phyloP scores from a whole-genome alignment of 2,113 vertebrate species.

The Falcunculus frontatus region DNA sequence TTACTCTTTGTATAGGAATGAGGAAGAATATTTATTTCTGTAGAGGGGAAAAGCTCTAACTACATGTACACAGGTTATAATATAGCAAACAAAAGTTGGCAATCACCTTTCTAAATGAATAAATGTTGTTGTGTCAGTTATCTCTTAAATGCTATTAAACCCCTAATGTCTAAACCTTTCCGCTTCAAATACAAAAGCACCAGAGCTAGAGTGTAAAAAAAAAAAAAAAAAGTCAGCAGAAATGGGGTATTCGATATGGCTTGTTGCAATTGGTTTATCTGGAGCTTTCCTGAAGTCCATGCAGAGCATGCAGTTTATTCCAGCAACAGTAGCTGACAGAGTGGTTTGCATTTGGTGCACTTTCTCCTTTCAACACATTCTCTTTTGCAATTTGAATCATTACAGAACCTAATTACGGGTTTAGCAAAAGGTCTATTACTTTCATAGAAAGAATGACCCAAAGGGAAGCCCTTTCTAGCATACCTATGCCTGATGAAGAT shows the following conservation, averaged over 20 bases:
- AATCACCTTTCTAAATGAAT: not conserved
- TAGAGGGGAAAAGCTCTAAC: not conserved
- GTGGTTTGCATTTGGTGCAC: slow-evolving; percentile 16
- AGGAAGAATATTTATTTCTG: not conserved
- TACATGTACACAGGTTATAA: not conserved
- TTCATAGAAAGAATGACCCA: not conserved
- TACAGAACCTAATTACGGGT: not conserved
- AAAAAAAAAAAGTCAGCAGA: slow-evolving; percentile 32
- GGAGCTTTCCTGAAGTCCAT: slow-evolving; percentile 61
- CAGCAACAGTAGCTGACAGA: slow-evolving; percentile 50
- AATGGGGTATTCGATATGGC: slow-evolving; percentile 20
- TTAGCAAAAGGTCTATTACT: not conserved
- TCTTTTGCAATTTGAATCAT: not conserved
- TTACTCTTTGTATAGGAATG: not conserved
- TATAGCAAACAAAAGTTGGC: not conserved
- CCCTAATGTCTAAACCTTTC: not conserved
- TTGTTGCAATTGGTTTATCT: slow-evolving; percentile 11
- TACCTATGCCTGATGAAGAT: not conserved
- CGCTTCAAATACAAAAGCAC: slow-evolving; percentile 29
- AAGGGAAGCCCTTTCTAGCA: not conserved
- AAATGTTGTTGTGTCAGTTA: not conserved
- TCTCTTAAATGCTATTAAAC: not conserved
- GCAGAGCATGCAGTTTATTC: slow-evolving; percentile 51
- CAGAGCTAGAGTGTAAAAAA: not conserved
- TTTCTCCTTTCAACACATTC: slow-evolving; percentile 19